phyloP scores from a whole-genome alignment of 2,888 invertebrate genomes.

The Macrophya annulata region DNA sequence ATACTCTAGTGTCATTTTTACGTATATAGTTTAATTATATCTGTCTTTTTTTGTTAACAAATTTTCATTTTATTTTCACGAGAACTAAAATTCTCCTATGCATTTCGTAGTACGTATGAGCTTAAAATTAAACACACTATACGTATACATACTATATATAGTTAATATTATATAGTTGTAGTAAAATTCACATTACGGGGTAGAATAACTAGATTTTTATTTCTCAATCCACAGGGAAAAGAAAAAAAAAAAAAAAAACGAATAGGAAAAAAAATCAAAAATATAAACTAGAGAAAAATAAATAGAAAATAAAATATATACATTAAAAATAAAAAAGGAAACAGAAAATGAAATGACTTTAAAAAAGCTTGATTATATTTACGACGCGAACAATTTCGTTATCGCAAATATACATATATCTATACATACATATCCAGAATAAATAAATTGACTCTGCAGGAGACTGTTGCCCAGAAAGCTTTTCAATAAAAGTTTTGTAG shows the following conservation, averaged over 20 bases:
- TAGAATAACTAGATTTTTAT: slow-evolving; percentile 9
- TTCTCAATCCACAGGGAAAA: not conserved
- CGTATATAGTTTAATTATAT: no score
- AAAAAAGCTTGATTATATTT: not conserved
- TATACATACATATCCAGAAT: not conserved
- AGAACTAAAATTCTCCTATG: not conserved
- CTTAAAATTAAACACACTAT: not conserved
- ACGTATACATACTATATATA: not conserved
- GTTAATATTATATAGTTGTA: not conserved
- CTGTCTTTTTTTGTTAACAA: no score
- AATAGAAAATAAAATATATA: not conserved
- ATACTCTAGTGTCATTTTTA: no score
- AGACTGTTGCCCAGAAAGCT: not conserved
- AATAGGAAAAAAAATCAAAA: not conserved
- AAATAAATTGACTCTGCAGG: not conserved
- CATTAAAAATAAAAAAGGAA: not conserved
- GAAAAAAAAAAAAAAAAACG: not conserved
- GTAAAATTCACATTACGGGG: not conserved
- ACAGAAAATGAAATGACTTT: slow-evolving; percentile 6
- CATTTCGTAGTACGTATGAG: slow-evolving; percentile 2
- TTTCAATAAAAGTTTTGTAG: not conserved
- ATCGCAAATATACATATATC: not conserved
- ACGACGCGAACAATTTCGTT: not conserved
- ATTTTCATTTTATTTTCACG: no score
- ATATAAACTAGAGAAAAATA: not conserved